Percentiles rank a stretch among this genome's conserved stretches.
These are phyloP conservation scores for Camponotus pennsylvanicus DNA, from an alignment of 1,140 invertebrate genomes.

Conservation along the genomic window DNA sequence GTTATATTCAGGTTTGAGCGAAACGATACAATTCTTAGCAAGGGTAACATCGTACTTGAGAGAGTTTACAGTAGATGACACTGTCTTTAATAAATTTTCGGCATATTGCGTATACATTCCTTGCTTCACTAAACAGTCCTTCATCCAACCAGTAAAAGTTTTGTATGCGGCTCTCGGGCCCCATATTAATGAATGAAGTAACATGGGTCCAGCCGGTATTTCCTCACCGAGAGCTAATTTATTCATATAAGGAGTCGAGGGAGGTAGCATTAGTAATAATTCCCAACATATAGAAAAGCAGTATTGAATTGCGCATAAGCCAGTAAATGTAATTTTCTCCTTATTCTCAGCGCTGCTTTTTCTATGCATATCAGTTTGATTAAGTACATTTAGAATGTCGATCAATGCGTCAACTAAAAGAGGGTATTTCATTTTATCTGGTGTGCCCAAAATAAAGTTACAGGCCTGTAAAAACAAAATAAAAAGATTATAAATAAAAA, in stretches of 20 bases:
- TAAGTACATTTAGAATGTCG: constrained; percentile 91
- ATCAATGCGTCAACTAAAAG: constrained; percentile 94
- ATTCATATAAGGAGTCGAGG: constrained; percentile 95
- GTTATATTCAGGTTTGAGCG: constrained; percentile 87
- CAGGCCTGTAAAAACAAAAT: constrained; percentile 88
- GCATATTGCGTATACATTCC: constrained; percentile 94
- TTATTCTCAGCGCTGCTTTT: constrained; percentile 82
- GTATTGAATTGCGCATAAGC: constrained; percentile 95
- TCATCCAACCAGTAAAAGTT: constrained; percentile 90
- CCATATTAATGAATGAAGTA: constrained; percentile 92
- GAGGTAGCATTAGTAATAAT: constrained; percentile 93
- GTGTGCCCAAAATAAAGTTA: constrained; percentile 96
- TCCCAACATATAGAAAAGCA: constrained; percentile 96
- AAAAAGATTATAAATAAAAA: constrained; percentile 32
- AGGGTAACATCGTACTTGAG: constrained; percentile 91
- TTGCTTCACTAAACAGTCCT: constrained; percentile 95
- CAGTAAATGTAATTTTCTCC: constrained; percentile 89
- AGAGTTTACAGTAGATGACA: constrained; percentile 89
- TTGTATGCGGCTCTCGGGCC: constrained; percentile 89
- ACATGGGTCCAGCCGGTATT: constrained; percentile 87
- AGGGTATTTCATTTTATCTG: constrained; percentile 96
- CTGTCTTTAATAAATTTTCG: constrained; percentile 91
- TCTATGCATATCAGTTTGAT: constrained; percentile 87
- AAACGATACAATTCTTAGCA: constrained; percentile 90
- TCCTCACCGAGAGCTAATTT: constrained; percentile 89